Percentiles rank a stretch among this genome's conserved stretches.
Evolutionary conservation across 92 coral and sea anemone species (phyloP).

Genomic region (Pocillopora grandis): DNA sequence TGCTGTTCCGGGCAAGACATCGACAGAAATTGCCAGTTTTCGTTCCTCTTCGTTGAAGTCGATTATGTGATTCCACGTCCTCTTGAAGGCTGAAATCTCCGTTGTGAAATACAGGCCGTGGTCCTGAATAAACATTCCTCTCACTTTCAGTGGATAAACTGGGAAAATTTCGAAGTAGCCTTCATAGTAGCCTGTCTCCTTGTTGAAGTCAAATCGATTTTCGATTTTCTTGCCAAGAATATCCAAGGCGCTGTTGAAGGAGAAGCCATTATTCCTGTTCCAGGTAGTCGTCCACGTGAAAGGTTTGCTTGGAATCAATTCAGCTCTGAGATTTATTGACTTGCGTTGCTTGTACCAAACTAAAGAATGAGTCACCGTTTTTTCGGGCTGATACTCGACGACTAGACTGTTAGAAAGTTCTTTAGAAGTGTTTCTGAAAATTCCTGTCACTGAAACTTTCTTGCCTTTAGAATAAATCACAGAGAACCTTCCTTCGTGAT

Average conservation of each 20-base stretch:
- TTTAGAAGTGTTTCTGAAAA: conserved; percentile 52
- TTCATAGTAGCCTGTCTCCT: conserved; percentile 52
- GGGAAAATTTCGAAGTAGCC: conserved; percentile 73
- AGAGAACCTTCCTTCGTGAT: conserved; percentile 62
- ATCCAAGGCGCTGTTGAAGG: conserved; percentile 50
- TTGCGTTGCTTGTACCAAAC: conserved; percentile 73
- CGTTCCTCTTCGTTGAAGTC: conserved; percentile 50
- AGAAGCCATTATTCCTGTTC: conserved; percentile 61
- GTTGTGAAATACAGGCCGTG: conserved; percentile 74
- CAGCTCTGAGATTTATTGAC: conserved; percentile 42
- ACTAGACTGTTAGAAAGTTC: conserved; percentile 47
- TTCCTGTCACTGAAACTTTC: conserved; percentile 63
- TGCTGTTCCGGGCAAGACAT: conserved; percentile 77
- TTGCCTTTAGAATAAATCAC: conserved; percentile 80
- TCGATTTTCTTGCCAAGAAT: conserved; percentile 61
- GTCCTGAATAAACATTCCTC: conserved; percentile 57
- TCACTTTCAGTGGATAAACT: conserved; percentile 60
- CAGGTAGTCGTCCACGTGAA: conserved; percentile 61
- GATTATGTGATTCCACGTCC: conserved; percentile 83
- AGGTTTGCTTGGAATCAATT: conserved; percentile 62
- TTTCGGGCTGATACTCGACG: conserved; percentile 87
- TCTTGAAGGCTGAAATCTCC: conserved; percentile 65
- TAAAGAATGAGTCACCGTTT: conserved; percentile 67
- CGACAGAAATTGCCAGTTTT: conserved; percentile 67
- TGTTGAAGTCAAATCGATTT: conserved; percentile 59